Evolutionary conservation across 2,113 vertebrate genomes (phyloP).

Genomic region (Pedionomus torquatus): DNA sequence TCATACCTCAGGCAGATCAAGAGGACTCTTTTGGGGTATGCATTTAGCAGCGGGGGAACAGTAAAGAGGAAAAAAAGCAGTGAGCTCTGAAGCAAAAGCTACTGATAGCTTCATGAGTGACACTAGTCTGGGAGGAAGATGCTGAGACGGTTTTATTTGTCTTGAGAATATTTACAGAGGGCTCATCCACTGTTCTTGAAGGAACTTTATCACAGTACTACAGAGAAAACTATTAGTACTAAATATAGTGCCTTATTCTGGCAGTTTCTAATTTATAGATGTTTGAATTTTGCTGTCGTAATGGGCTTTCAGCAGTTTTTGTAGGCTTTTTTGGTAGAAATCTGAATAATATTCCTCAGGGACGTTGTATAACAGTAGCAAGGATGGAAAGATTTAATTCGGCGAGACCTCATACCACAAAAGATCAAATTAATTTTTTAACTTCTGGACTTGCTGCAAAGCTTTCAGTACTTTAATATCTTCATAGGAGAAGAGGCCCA

Average conservation of each 20-base stretch:
- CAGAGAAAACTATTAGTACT: background rate
- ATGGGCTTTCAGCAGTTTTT: background rate
- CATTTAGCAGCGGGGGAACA: background rate
- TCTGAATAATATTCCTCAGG: background rate
- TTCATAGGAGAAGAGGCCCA: background rate
- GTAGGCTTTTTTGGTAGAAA: background rate
- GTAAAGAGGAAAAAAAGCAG: background rate
- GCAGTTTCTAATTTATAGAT: background rate
- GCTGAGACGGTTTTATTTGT: conserved; percentile 1
- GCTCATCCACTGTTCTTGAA: background rate
- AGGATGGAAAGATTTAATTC: background rate
- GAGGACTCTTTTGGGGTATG: background rate
- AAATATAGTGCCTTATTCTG: conserved; percentile 21
- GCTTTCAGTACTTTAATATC: background rate
- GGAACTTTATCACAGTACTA: background rate
- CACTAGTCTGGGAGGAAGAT: background rate
- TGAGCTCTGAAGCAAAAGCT: background rate
- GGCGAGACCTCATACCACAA: background rate
- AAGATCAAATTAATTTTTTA: background rate
- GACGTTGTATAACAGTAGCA: background rate
- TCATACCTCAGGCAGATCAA: background rate
- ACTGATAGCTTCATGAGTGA: background rate
- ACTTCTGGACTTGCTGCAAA: background rate
- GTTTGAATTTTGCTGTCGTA: background rate
- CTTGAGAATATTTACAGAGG: conserved; percentile 22